Base-by-base conservation (phyloP, 2,113 vertebrate genomes). In the Oncorhynchus tshawytscha region DNA sequence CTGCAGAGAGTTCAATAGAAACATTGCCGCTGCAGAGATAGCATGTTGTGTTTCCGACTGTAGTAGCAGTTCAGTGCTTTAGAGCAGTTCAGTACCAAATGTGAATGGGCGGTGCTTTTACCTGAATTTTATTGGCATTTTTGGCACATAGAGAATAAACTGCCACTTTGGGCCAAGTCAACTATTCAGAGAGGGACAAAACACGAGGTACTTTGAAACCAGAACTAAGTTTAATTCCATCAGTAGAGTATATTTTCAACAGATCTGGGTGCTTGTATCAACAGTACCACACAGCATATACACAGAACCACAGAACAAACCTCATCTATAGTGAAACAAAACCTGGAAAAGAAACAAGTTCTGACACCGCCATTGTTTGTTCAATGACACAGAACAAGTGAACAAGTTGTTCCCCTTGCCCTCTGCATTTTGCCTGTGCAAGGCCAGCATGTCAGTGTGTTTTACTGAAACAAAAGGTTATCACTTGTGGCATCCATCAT, bases 401-500 rank as follows among this genome's bases (percentile, higher is more conserved):
- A 91, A 90, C 89, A 85, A 90, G 89, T 90, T 88, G 89, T 89
- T 91, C 85, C 76, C 77, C 73, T 84, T 88, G 89, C 87, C 89
- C 89, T 87, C 89, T 84, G 86, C 87, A 88, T 88, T 86, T 76
- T 11, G 39, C 39, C 39, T 45, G 39, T 45, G 39, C 39, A 45
- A 0, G 39, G 39, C 39, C 39, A 1, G 39, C 39, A 45, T 45
- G 39, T 11, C 39, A 45, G 39, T 45, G 39, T 45, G 39, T 45
- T 45, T 45, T 70, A 79, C 78, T 76, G 70, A 84, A 88, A 93
- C 91, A 93, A 92, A 93, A 88, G 88, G 59, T 76, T 83, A 85
- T 90, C 88, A 91, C 90, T 90, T 70, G 86, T 69, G 88, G 86
- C 91, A 90, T 93, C 91, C 89, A 92, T 93, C 91, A 90, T 87